phyloP scores from a whole-genome alignment of 2,113 vertebrate species.

The Pseudonaja textilis region DNA sequence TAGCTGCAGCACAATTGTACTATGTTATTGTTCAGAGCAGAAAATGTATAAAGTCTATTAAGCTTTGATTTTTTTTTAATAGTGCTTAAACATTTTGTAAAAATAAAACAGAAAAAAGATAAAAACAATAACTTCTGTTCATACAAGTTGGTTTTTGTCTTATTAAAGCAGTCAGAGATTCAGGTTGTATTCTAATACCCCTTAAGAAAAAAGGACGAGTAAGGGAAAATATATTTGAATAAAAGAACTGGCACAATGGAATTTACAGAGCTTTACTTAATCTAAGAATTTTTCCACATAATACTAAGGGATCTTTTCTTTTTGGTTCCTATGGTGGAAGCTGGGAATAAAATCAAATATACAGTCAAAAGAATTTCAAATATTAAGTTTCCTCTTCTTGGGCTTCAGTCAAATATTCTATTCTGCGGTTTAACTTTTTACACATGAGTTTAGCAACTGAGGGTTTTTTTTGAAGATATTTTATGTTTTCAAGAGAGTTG shows the following conservation, averaged over 20 bases:
- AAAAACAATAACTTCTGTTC: conserved; percentile 43
- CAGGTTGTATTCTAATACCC: conserved; percentile 44
- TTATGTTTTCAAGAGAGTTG: neutral
- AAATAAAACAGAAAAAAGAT: conserved; percentile 52
- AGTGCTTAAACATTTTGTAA: conserved; percentile 64
- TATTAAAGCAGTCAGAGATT: conserved; percentile 37
- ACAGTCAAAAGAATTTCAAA: conserved; percentile 53
- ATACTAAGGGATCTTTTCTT: conserved; percentile 44
- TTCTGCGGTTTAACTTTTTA: conserved; percentile 52
- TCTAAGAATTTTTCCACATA: conserved; percentile 36
- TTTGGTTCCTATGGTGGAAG: conserved; percentile 43
- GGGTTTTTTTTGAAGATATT: conserved; percentile 30
- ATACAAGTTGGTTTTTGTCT: conserved; percentile 14
- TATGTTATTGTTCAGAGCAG: conserved; percentile 63
- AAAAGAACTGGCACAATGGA: conserved; percentile 28
- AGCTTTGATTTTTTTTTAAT: conserved; percentile 66
- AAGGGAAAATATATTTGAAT: conserved; percentile 34
- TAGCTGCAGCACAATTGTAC: conserved; percentile 60
- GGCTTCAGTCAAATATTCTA: conserved; percentile 42
- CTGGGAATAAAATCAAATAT: conserved; percentile 53
- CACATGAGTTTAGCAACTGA: conserved; percentile 52
- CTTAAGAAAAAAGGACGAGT: conserved; percentile 39
- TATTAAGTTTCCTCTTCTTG: conserved; percentile 39
- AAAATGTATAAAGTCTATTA: conserved; percentile 48
- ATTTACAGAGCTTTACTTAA: conserved; percentile 39